phyloP scores from a whole-genome alignment of 2,113 vertebrate genomes.

The Cnemophilus loriae region DNA sequence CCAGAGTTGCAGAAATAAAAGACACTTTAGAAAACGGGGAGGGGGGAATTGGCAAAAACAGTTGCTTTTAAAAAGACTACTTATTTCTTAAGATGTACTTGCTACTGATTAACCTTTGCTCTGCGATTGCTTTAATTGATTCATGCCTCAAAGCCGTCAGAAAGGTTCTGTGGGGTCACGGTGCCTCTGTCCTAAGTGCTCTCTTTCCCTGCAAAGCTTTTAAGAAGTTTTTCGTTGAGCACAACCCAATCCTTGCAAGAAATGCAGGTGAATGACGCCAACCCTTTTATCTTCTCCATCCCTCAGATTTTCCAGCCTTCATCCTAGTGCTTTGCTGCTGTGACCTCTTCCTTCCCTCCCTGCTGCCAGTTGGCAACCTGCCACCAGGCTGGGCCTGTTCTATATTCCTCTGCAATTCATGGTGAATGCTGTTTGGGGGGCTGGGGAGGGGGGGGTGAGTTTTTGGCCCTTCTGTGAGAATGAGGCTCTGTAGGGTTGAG shows the following conservation, averaged over 20 bases:
- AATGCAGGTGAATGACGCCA: not conserved
- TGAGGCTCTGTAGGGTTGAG: not conserved
- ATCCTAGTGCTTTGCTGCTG: not conserved
- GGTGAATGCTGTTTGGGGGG: not conserved
- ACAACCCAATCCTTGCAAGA: not conserved
- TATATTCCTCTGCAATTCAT: not conserved
- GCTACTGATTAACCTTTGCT: constrained; percentile 26
- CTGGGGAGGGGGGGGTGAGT: accelerated
- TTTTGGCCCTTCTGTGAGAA: not conserved
- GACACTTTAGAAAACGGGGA: not conserved
- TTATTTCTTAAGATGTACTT: constrained; percentile 16
- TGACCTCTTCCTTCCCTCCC: not conserved
- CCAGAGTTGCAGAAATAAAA: not conserved
- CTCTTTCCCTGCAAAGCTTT: not conserved
- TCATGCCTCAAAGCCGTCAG: not conserved
- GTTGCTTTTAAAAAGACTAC: not conserved
- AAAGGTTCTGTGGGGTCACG: not conserved
- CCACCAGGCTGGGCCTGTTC: not conserved
- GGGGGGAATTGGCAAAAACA: not conserved
- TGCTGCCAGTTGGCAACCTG: not conserved
- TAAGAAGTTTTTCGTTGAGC: not conserved
- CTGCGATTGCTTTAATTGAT: not conserved
- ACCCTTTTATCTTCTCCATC: not conserved
- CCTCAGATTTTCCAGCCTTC: not conserved
- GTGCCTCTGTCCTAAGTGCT: not conserved